Evolutionary conservation across 37 sponge, comb jelly and placozoan genomes (phyloP), one percentile per base, ranked within the genome.

Genomic region (Diacarnus erythraeanus): DNA sequence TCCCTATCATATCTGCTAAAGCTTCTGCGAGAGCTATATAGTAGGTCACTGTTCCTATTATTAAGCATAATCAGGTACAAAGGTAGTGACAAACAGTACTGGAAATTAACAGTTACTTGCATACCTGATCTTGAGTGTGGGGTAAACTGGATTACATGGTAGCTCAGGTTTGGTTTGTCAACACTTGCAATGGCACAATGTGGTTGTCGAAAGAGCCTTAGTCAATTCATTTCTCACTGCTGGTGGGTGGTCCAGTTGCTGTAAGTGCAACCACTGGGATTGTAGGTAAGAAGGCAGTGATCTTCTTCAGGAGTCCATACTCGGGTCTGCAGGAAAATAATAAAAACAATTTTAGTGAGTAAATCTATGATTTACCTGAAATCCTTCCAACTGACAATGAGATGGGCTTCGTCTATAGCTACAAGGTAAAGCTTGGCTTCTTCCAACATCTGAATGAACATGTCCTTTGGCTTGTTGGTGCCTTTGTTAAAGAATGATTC

Each of bases 341-440:
- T n/a, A n/a, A n/a, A n/a, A n/a, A n/a, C n/a, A n/a, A n/a, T n/a
- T n/a, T n/a, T n/a, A n/a, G n/a, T n/a, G n/a, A n/a, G n/a, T n/a
- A n/a, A n/a, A n/a, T n/a, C n/a, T n/a, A n/a, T n/a, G n/a, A n/a
- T 56, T 71, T 40, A 73, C 81, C 72, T 68, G 57, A 84, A 84
- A 23, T 71, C 38, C 22, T 25, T 9, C 84, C 77, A 84, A 27
- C 40, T 66, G 5, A 54, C n/a, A 3, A 76, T 44, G 3, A 84
- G 54, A 42, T 84, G 84, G 47, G 84, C 84, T 69, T 84, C 84
- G 33, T 84, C 84, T 38, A 84, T 76, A 10, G 84, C 84, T 27
- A 84, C 1, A 29, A 84, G 20, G 22, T 67, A 40, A 2, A 77
- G 64, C 42, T 77, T 34, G 6, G 20, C 43, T 23, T 57, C 17